Conservation (phyloP, 2,888 invertebrate genomes). For the Agrochola macilenta region DNA sequence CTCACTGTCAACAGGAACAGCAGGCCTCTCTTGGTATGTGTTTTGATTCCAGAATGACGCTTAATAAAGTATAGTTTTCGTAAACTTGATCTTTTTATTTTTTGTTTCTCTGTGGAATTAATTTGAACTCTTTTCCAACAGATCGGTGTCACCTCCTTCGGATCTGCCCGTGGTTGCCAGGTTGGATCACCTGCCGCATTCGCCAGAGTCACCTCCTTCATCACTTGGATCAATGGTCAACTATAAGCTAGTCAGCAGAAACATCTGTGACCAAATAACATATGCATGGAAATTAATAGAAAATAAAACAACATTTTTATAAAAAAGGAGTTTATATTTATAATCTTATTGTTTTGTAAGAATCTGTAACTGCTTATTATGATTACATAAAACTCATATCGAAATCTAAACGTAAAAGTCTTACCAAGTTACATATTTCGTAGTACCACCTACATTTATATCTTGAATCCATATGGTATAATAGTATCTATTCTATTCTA, state of each 20-base stretch:
- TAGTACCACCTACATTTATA: too few species aligned
- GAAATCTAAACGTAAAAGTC: not conserved
- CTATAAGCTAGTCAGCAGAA: constrained; percentile 23
- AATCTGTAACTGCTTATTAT: not conserved
- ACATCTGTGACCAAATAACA: not conserved
- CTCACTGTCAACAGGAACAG: constrained; percentile 63
- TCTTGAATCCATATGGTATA: too few species aligned
- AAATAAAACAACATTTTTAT: too few species aligned
- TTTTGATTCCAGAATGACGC: not conserved
- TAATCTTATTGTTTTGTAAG: not conserved
- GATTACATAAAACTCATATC: not conserved
- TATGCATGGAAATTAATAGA: not conserved
- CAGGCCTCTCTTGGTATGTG: constrained; percentile 67
- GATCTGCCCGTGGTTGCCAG: constrained; percentile 70
- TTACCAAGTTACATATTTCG: too few species aligned
- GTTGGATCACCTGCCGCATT: constrained; percentile 69
- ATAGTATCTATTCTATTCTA: too few species aligned
- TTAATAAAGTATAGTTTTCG: not conserved
- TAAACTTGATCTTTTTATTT: not conserved
- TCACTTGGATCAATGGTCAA: constrained; percentile 57
- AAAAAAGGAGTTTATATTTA: not conserved
- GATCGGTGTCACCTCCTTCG: constrained; percentile 77
- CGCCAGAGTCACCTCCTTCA: constrained; percentile 72
- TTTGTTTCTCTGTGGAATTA: not conserved
- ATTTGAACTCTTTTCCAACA: constrained; percentile 47